phyloP scores from a whole-genome alignment of 2,888 invertebrate species.

The Sialis lutaria region DNA sequence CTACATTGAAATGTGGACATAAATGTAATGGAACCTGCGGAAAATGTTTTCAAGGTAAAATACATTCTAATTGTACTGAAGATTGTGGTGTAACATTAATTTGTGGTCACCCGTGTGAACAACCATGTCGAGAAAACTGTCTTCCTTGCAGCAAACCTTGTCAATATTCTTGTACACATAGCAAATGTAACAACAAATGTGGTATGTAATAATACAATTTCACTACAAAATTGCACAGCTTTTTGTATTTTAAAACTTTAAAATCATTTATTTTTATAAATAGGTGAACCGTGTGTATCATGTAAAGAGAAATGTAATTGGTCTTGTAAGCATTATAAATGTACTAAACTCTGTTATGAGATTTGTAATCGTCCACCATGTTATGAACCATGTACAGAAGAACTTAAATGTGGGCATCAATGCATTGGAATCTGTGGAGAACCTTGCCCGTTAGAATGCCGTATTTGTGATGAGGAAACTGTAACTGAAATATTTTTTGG shows the following conservation, averaged over 20 bases:
- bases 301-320: conserved; percentile 20
- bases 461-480: conserved; percentile 32
- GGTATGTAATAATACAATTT: conserved; percentile 8
- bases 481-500: conserved; percentile 28
- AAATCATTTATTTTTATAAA: no score
- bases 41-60: conserved; percentile 35
- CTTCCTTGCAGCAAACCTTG: conserved; percentile 35
- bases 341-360: conserved; percentile 28
- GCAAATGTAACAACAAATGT: conserved; percentile 28
- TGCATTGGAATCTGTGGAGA: conserved; percentile 61
- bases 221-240: no score
- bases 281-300: conserved; percentile 20
- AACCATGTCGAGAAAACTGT: conserved; percentile 35
- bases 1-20: conserved; percentile 29
- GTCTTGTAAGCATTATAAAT: conserved; percentile 30
- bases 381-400: conserved; percentile 22
- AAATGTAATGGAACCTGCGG: conserved; percentile 34
- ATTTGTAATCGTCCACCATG: conserved; percentile 30
- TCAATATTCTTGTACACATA: conserved; percentile 31
- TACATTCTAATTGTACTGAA: conserved; percentile 37
- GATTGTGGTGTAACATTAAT: conserved; percentile 36
- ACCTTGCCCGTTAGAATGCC: conserved; percentile 41
- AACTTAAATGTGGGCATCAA: conserved; percentile 35
- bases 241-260: no score
- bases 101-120: conserved; percentile 42